Percentiles rank a stretch among this genome's conserved stretches.
phyloP scores from a whole-genome alignment of 2,888 invertebrate genomes.

The Drosophila borborema region DNA sequence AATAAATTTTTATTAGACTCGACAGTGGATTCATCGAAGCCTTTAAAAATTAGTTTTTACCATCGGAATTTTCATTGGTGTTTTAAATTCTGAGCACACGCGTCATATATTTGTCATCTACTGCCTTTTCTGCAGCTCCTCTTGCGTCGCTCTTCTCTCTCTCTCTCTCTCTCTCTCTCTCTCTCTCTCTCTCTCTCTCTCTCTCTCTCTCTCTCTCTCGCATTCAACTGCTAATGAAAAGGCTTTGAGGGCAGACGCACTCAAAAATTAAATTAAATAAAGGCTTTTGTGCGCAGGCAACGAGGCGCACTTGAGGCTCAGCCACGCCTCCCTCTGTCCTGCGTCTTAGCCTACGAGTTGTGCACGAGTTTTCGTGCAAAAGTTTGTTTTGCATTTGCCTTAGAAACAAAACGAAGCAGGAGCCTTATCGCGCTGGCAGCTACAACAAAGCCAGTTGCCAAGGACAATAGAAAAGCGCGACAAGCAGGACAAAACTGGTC shows the following conservation, averaged over 20 bases:
- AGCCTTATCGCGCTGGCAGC: slow-evolving; percentile 50
- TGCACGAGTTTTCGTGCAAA: slow-evolving; percentile 47
- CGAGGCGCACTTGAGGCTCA: slow-evolving; percentile 51
- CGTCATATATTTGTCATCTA: slow-evolving; percentile 26
- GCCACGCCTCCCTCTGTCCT: slow-evolving; percentile 36
- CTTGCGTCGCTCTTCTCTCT: not conserved
- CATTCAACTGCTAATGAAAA: slow-evolving; percentile 65
- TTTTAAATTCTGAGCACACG: slow-evolving; percentile 6
- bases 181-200: not conserved
- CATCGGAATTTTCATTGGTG: not conserved
- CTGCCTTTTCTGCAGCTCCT: slow-evolving; percentile 4
- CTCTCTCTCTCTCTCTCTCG: not conserved
- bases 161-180: not conserved
- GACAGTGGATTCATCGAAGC: not conserved
- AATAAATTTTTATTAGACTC: not conserved
- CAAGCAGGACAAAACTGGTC: slow-evolving; percentile 47
- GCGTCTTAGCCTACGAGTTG: slow-evolving; percentile 18
- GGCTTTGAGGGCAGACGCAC: slow-evolving; percentile 45
- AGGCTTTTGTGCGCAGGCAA: slow-evolving; percentile 72
- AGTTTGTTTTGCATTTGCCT: slow-evolving; percentile 62
- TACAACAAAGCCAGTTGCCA: slow-evolving; percentile 58
- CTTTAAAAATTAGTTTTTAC: not conserved
- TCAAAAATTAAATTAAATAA: slow-evolving; percentile 82
- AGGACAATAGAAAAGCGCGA: slow-evolving; percentile 55
- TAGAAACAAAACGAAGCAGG: slow-evolving; percentile 50